Percentiles rank a stretch among this genome's conserved stretches.
phyloP scores from a whole-genome alignment of 1,140 invertebrate species.

The Bombus superbus region DNA sequence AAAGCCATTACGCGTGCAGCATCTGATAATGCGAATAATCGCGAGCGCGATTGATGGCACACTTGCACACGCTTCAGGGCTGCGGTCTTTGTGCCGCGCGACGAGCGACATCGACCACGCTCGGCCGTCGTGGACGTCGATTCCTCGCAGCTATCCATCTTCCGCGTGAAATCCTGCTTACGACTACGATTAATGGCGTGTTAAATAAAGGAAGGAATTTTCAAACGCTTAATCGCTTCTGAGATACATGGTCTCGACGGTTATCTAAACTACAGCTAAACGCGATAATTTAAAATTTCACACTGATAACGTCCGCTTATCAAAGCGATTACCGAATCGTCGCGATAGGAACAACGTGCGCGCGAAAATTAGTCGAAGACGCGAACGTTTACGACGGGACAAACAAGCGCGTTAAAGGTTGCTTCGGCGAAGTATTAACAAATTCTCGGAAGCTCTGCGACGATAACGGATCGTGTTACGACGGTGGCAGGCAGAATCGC shows the following conservation, averaged over 20 bases:
- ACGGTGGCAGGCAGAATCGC: too few relatives aligned
- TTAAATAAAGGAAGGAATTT: not conserved
- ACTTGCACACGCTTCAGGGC: slow-evolving; percentile 16
- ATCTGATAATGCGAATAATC: slow-evolving; percentile 35
- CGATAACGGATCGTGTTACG: not conserved
- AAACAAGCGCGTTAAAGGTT: not conserved
- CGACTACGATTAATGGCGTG: not conserved
- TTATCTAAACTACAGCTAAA: not conserved
- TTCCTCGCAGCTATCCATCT: slow-evolving; percentile 17
- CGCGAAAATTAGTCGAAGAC: not conserved
- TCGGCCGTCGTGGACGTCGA: not conserved
- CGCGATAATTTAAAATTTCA: not conserved
- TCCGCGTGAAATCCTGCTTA: not conserved
- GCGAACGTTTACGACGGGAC: not conserved
- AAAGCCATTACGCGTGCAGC: slow-evolving; percentile 31
- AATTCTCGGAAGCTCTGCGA: not conserved
- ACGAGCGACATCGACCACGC: not conserved
- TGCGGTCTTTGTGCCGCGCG: not conserved
- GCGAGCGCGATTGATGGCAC: not conserved
- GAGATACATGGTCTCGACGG: too few relatives aligned
- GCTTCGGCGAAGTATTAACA: not conserved
- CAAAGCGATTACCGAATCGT: not conserved
- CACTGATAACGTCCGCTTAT: not conserved
- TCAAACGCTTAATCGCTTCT: not conserved
- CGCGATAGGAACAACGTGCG: not conserved